These are phyloP conservation scores for Pangasius sanitwongsei DNA, from an alignment of 2,797 vertebrate species.

Conservation along the genomic window DNA sequence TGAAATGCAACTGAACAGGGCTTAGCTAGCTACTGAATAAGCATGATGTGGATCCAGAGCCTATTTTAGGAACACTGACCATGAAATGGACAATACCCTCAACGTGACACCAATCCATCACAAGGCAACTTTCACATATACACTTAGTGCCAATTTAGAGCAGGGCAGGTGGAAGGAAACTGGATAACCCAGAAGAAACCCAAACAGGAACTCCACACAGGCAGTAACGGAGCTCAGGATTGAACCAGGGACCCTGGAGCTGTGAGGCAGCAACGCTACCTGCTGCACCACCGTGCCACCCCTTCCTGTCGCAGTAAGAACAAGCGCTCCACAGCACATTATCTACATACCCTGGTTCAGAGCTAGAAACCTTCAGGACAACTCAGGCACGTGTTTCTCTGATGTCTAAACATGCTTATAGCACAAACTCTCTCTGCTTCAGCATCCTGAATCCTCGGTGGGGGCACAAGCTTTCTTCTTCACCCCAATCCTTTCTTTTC, in stretches of 20 bases:
- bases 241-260: neutral
- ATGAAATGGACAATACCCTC: neutral
- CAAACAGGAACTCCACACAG: neutral
- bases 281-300: neutral
- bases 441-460: neutral
- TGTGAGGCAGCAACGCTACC: neutral
- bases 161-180: neutral
- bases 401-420: neutral
- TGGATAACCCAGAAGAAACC: neutral
- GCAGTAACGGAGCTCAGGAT: neutral
- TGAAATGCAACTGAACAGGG: neutral
- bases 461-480: neutral
- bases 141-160: neutral
- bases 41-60: neutral
- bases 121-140: neutral
- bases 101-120: neutral
- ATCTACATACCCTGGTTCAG: neutral
- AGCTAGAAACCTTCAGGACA: neutral
- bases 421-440: neutral
- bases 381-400: neutral
- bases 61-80: neutral
- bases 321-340: neutral
- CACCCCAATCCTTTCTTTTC: neutral
- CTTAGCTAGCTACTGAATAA: neutral
- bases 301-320: too few relatives aligned